Evolutionary conservation across 2,113 vertebrate species (phyloP), one percentile per base, ranked within the genome.

Genomic region (Dunckerocampus dactyliophorus): DNA sequence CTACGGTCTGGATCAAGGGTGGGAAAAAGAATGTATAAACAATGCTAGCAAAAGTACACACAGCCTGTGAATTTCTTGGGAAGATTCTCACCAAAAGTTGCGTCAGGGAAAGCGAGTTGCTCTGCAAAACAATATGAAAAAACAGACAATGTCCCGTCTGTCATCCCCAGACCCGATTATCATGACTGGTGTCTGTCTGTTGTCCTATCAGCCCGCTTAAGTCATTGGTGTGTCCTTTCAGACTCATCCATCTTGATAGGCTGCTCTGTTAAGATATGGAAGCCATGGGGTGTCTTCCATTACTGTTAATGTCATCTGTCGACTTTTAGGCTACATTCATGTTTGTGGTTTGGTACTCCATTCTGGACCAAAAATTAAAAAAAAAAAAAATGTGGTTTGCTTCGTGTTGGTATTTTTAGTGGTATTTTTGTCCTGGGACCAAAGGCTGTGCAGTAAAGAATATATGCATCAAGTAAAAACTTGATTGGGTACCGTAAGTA

Each of bases 191-290:
- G 80, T 87, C 77, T 69, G 81, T 72, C 64, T 63, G 43, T 59
- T 67, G 62, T 71, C 68, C 76, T 86, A 88, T 88, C 85, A 85
- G 81, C 67, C 66, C 64, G 55, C 61, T 74, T 63, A 68, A 59
- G 54, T 9, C 60, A 64, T 42, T 72, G 80, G 63, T 82, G 70
- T 76, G 71, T 79, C 71, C 71, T 73, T 24, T 67, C 72, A 72
- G 69, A 64, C 63, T 55, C 69, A 85, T 90, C 77, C 64, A 71
- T 88, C 85, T 80, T 85, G 89, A 90, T 89, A 88, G 76, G 67
- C 31, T 3, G 34, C 67, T 66, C 74, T 58, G 72, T 70, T 72
- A 47, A 86, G 84, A 90, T 87, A 85, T 63, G 59, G 50, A 43
- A 59, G 61, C 77, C 10, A 9, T 19, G 64, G 85, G 81, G 80